These are phyloP conservation scores for Cottus gobio DNA, from an alignment of 2,113 vertebrate genomes.

Conservation along the genomic window DNA sequence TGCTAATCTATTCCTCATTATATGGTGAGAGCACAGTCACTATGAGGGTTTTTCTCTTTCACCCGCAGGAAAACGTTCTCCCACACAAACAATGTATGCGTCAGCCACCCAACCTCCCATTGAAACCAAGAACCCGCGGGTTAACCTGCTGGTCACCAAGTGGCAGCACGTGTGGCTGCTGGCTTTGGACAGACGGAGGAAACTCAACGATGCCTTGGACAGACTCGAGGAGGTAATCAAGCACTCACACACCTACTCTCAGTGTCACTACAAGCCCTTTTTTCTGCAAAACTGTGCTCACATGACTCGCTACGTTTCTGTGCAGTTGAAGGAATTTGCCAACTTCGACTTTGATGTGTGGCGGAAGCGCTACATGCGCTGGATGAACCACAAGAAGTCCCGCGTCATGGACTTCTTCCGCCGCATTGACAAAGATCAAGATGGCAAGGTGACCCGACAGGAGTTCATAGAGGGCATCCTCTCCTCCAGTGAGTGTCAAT, in stretches of 20 bases:
- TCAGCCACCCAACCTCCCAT: constrained; percentile 90
- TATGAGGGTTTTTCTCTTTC: constrained; percentile 46
- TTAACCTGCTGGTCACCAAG: constrained; percentile 95
- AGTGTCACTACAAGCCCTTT: background rate
- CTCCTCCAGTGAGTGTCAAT: constrained; percentile 93
- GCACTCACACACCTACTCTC: background rate
- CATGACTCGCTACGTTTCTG: background rate
- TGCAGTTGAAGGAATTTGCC: constrained; percentile 95
- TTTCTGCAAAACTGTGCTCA: background rate
- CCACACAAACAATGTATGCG: constrained; percentile 89
- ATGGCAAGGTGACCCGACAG: constrained; percentile 97
- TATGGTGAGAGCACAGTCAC: constrained; percentile 21
- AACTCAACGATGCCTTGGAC: constrained; percentile 96
- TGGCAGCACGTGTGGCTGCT: constrained; percentile 99
- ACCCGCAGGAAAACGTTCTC: constrained; percentile 92
- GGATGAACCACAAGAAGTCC: constrained; percentile 99
- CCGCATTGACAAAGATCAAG: constrained; percentile 98
- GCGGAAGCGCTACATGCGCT: constrained; percentile 99
- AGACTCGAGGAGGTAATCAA: constrained; percentile 92
- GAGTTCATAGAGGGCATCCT: constrained; percentile 99
- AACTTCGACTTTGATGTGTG: constrained; percentile 99
- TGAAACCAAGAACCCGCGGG: constrained; percentile 95
- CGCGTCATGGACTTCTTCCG: constrained; percentile 99
- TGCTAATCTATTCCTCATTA: constrained; percentile 22
- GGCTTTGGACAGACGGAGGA: constrained; percentile 94